phyloP scores from a whole-genome alignment of 2,113 vertebrate species.

The Forbesichthys agassizii region DNA sequence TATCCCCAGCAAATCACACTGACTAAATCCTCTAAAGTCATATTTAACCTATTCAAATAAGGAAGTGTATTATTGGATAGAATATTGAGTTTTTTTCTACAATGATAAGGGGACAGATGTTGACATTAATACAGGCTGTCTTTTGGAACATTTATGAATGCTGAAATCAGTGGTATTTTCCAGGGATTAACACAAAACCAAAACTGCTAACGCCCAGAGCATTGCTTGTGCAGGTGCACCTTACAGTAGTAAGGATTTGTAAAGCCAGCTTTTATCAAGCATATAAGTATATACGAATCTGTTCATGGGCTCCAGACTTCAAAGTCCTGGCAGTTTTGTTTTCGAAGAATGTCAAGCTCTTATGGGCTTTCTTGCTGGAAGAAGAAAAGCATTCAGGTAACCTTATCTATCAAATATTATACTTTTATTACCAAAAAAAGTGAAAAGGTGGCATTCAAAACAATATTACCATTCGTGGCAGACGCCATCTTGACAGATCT shows the following conservation, averaged over 20 bases:
- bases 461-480: slow-evolving; percentile 24
- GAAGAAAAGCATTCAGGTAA: slow-evolving; percentile 44
- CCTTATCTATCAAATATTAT: slow-evolving; percentile 24
- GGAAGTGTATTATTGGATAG: too few species aligned
- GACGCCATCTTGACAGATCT: slow-evolving; percentile 27
- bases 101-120: too few species aligned
- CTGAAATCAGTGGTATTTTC: neutral
- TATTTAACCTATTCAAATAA: too few species aligned
- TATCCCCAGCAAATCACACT: too few species aligned
- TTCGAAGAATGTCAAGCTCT: slow-evolving; percentile 25
- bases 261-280: slow-evolving; percentile 42
- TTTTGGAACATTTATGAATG: neutral
- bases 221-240: slow-evolving; percentile 61
- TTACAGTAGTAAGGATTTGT: slow-evolving; percentile 36
- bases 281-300: slow-evolving; percentile 27
- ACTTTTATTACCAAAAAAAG: slow-evolving; percentile 15
- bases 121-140: neutral
- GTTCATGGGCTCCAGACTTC: slow-evolving; percentile 24
- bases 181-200: slow-evolving; percentile 25
- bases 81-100: too few species aligned
- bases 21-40: too few species aligned
- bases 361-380: slow-evolving; percentile 32
- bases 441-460: slow-evolving; percentile 31
- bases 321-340: slow-evolving; percentile 40
- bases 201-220: slow-evolving; percentile 13